A percentile compares a stretch with the other conserved stretches of the same genome.
These are phyloP conservation scores for Drosophila repleta DNA, from an alignment of 1,140 invertebrate species.

Conservation along the genomic window DNA sequence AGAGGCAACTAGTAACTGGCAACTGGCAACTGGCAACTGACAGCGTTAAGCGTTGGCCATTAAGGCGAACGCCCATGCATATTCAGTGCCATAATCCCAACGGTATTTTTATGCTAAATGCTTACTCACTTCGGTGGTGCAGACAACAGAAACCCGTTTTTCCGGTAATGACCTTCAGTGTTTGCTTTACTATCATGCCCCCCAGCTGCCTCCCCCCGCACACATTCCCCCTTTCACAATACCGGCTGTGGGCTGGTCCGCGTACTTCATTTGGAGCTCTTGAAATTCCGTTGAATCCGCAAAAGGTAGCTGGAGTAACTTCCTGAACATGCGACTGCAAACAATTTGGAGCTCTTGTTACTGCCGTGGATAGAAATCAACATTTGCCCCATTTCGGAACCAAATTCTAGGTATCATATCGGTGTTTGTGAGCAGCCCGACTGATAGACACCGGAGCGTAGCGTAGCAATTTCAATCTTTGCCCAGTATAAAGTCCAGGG, in stretches of 20 bases:
- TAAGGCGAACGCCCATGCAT: constrained; percentile 75
- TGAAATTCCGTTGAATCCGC: constrained; percentile 45
- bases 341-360: constrained; percentile 26
- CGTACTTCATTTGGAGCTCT: constrained; percentile 17
- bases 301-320: constrained; percentile 35
- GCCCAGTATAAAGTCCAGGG: constrained; percentile 20
- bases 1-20: constrained; percentile 34
- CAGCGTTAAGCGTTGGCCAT: constrained; percentile 65
- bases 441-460: background rate
- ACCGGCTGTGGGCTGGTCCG: constrained; percentile 17
- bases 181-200: constrained; percentile 66
- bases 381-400: constrained; percentile 8
- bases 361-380: constrained; percentile 35
- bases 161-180: constrained; percentile 81
- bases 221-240: background rate
- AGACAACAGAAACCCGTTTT: constrained; percentile 70
- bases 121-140: constrained; percentile 67
- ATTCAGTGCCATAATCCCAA: constrained; percentile 79
- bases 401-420: constrained; percentile 9
- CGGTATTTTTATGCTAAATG: constrained; percentile 81
- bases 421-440: background rate
- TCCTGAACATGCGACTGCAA: constrained; percentile 35
- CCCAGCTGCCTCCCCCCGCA: constrained; percentile 20
- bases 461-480: constrained; percentile 16
- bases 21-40: constrained; percentile 50